Conservation (phyloP, 2,888 invertebrate species). For the Ectropis crepuscularia region DNA sequence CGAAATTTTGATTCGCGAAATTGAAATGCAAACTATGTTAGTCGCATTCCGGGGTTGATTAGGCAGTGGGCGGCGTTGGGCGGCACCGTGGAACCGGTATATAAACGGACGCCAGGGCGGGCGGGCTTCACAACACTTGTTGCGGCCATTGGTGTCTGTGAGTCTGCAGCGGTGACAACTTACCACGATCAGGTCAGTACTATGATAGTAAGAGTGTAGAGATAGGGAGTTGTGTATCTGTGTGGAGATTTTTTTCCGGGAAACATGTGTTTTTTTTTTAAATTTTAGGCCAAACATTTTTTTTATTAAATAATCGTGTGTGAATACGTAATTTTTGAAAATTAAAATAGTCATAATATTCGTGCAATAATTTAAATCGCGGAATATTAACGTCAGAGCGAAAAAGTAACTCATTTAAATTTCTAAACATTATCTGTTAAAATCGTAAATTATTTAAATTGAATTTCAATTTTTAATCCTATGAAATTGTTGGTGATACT, state of each 20-base stretch:
- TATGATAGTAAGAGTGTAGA: slow-evolving; percentile 8
- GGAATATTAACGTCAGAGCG: too few relatives aligned
- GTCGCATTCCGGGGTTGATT: slow-evolving; percentile 63
- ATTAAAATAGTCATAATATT: too few relatives aligned
- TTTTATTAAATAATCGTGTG: not conserved
- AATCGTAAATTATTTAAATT: too few relatives aligned
- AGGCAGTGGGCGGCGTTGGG: slow-evolving; percentile 74
- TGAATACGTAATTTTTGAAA: too few relatives aligned
- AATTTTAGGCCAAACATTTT: not conserved
- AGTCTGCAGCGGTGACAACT: slow-evolving; percentile 46
- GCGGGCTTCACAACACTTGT: slow-evolving; percentile 79
- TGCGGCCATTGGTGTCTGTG: slow-evolving; percentile 58
- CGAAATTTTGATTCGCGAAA: slow-evolving; percentile 67
- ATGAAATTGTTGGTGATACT: not conserved
- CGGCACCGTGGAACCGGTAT: slow-evolving; percentile 61
- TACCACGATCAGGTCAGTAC: slow-evolving; percentile 69
- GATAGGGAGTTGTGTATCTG: slow-evolving; percentile 2
- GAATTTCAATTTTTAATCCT: not conserved
- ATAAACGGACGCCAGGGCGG: slow-evolving; percentile 70
- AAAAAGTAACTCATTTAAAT: too few relatives aligned
- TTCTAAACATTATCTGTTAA: too few relatives aligned
- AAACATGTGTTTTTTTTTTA: too few relatives aligned
- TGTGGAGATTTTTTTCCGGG: not conserved
- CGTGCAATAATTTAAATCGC: too few relatives aligned
- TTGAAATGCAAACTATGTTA: slow-evolving; percentile 78